Percentiles rank a stretch among this genome's conserved stretches.
Evolutionary conservation across 2,888 invertebrate genomes (phyloP).

Genomic region (Watsonalla cultraria): DNA sequence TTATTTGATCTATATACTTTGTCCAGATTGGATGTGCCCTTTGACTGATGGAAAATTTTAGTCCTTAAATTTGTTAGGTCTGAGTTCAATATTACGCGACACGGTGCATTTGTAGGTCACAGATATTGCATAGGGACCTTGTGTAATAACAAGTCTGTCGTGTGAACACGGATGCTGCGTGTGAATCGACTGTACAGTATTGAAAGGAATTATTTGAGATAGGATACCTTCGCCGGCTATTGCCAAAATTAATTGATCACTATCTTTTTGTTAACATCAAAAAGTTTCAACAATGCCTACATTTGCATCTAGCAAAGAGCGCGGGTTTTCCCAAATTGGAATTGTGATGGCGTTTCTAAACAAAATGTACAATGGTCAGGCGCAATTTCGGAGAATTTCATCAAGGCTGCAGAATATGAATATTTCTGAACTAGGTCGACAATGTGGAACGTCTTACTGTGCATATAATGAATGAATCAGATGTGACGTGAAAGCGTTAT

Average conservation of each 20-base stretch:
- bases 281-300: background rate
- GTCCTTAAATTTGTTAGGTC: slow-evolving; percentile 39
- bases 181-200: slow-evolving; percentile 19
- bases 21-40: slow-evolving; percentile 56
- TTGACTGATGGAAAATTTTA: slow-evolving; percentile 53
- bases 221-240: slow-evolving; percentile 20
- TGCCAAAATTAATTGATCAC: slow-evolving; percentile 2
- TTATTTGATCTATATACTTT: slow-evolving; percentile 31
- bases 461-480: slow-evolving; percentile 45
- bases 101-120: slow-evolving; percentile 57
- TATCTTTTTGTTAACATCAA: background rate
- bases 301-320: background rate
- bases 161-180: slow-evolving; percentile 40
- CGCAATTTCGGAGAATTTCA: slow-evolving; percentile 41
- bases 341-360: background rate
- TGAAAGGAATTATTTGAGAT: slow-evolving; percentile 20
- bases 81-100: slow-evolving; percentile 42
- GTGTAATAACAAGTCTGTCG: slow-evolving; percentile 48
- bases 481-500: slow-evolving; percentile 24
- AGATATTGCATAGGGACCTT: slow-evolving; percentile 62
- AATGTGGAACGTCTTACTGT: slow-evolving; percentile 41
- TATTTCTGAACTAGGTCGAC: slow-evolving; percentile 52
- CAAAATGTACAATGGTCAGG: slow-evolving; percentile 24
- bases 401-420: slow-evolving; percentile 44
- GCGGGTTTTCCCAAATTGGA: background rate